phyloP scores from a whole-genome alignment of 2,113 vertebrate species.

The Tor tambroides region DNA sequence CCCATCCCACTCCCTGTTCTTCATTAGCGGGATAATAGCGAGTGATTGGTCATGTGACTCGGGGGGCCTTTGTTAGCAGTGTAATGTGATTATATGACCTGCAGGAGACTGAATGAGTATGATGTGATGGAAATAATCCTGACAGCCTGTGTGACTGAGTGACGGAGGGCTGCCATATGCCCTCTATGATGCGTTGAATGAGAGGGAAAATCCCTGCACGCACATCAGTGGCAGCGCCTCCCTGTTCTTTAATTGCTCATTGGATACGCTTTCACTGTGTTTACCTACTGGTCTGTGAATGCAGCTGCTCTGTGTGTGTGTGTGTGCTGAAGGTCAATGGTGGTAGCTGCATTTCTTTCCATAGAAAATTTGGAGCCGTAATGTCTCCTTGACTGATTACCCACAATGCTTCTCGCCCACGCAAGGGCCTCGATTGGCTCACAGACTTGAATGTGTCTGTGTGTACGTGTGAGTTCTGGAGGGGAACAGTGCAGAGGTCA shows the following conservation, averaged over 20 bases:
- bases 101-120: slow-evolving; percentile 75
- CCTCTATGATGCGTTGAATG: slow-evolving; percentile 45
- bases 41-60: slow-evolving; percentile 65
- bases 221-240: slow-evolving; percentile 45
- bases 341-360: slow-evolving; percentile 41
- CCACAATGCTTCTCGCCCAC: slow-evolving; percentile 47
- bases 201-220: slow-evolving; percentile 47
- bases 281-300: slow-evolving; percentile 54
- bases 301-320: slow-evolving; percentile 56
- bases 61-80: slow-evolving; percentile 71
- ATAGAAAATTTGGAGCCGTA: slow-evolving; percentile 34
- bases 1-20: slow-evolving; percentile 60
- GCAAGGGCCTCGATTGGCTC: slow-evolving; percentile 37
- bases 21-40: slow-evolving; percentile 71
- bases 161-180: slow-evolving; percentile 52
- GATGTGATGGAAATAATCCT: slow-evolving; percentile 78
- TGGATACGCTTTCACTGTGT: slow-evolving; percentile 56
- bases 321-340: slow-evolving; percentile 58
- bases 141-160: slow-evolving; percentile 64
- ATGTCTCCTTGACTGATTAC: slow-evolving; percentile 56
- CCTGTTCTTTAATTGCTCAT: slow-evolving; percentile 58
- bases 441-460: slow-evolving; percentile 31
- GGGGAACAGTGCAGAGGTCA: slow-evolving; percentile 34
- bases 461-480: slow-evolving; percentile 6
- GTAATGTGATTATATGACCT: slow-evolving; percentile 81